phyloP scores from a whole-genome alignment of 2,888 invertebrate species.

The Neoscelio sp. region DNA sequence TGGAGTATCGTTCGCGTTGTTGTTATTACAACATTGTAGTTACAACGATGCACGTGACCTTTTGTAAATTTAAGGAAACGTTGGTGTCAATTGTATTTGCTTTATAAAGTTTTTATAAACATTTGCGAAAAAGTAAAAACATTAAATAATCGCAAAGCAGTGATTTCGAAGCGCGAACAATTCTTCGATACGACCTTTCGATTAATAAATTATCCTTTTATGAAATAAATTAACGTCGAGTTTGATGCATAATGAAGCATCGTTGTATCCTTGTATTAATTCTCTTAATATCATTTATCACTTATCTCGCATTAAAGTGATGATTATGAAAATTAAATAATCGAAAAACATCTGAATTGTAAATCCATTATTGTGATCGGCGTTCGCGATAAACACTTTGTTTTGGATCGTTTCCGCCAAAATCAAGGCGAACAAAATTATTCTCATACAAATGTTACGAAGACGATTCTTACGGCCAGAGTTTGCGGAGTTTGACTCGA shows the following conservation, averaged over 20 bases:
- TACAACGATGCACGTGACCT: constrained; percentile 29
- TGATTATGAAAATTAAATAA: constrained; percentile 12
- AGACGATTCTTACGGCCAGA: too few species aligned
- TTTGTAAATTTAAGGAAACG: constrained; percentile 61
- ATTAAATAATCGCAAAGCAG: too few species aligned
- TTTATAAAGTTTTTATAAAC: too few species aligned
- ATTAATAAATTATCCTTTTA: constrained; percentile 15
- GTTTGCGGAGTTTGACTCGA: neutral
- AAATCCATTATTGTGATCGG: neutral
- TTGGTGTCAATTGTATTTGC: constrained; percentile 40
- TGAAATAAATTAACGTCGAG: neutral
- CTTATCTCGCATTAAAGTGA: too few species aligned
- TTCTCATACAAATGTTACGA: neutral
- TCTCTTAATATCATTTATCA: constrained; percentile 28
- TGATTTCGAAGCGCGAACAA: too few species aligned
- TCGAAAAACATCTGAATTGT: constrained; percentile 25
- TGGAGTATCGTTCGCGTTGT: constrained; percentile 26
- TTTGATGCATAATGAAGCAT: neutral
- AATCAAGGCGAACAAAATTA: neutral
- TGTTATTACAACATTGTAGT: constrained; percentile 28
- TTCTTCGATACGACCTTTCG: constrained; percentile 28
- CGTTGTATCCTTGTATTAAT: constrained; percentile 13
- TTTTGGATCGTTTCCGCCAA: constrained; percentile 14
- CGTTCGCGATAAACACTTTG: too few species aligned
- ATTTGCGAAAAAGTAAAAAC: too few species aligned